phyloP scores from a whole-genome alignment of 2,888 invertebrate species.

The Leucophenga maculata region DNA sequence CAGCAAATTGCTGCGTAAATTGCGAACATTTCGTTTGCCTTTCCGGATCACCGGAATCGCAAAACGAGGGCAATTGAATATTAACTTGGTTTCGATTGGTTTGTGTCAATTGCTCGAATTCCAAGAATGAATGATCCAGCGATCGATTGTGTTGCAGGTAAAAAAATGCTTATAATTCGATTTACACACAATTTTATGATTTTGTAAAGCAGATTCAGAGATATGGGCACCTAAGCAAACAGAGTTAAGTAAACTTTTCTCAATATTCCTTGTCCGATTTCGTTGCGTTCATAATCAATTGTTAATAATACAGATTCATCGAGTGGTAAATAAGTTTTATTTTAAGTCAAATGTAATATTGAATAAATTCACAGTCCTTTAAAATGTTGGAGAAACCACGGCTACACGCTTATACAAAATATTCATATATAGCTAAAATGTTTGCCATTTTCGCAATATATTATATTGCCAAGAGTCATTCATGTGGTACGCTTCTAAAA shows the following conservation, averaged over 20 bases:
- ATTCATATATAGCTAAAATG: too few relatives aligned
- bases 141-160: background rate
- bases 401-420: too few relatives aligned
- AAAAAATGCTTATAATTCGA: conserved; percentile 4
- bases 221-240: background rate
- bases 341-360: too few relatives aligned
- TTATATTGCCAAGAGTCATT: background rate
- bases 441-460: background rate
- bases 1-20: background rate
- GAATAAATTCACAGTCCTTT: too few relatives aligned
- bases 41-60: too few relatives aligned
- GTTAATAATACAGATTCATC: too few relatives aligned
- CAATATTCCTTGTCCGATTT: background rate
- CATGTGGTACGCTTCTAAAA: too few relatives aligned
- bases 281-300: background rate
- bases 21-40: too few relatives aligned
- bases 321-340: too few relatives aligned
- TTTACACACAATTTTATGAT: background rate
- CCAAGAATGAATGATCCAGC: background rate
- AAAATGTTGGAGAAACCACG: too few relatives aligned
- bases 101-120: background rate
- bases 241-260: conserved; percentile 5
- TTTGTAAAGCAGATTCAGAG: background rate
- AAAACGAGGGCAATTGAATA: too few relatives aligned
- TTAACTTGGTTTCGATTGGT: background rate